Conservation (phyloP, 2,113 vertebrate genomes). For the Nyctereutes procyonoides region DNA sequence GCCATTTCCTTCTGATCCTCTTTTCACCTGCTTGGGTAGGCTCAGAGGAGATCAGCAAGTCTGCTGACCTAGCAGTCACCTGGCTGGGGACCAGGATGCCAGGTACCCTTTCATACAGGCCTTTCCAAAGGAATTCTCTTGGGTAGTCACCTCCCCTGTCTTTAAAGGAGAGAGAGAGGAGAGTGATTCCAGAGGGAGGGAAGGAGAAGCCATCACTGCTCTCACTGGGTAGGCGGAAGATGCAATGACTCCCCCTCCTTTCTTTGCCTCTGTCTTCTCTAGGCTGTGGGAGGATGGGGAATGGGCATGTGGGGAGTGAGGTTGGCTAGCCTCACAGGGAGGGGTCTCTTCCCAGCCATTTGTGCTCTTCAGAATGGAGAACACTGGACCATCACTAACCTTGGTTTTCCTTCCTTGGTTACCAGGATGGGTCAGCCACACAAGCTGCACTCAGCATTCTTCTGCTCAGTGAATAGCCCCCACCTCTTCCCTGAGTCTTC, state of each 20-base stretch:
- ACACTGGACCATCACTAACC: background rate
- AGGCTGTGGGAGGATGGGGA: background rate
- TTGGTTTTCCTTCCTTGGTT: background rate
- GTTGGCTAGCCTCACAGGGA: background rate
- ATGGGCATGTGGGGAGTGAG: background rate
- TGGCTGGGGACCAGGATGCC: background rate
- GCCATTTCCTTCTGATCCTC: background rate
- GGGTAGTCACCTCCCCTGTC: background rate
- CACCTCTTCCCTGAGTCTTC: background rate
- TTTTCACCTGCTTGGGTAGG: background rate
- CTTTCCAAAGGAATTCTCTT: background rate
- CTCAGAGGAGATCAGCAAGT: background rate
- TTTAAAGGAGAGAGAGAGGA: background rate
- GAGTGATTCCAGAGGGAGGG: background rate
- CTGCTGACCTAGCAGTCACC: background rate
- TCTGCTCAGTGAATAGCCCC: background rate
- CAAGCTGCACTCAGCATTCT: background rate
- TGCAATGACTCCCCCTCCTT: too few relatives aligned
- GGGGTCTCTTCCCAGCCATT: background rate
- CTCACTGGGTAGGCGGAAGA: background rate
- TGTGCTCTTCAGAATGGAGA: too few relatives aligned
- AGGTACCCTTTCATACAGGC: background rate
- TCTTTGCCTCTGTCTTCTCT: background rate
- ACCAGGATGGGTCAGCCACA: background rate
- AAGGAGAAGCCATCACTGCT: background rate